These are phyloP conservation scores for Gallinago solitaria DNA, from an alignment of 2,797 vertebrate genomes.

Conservation along the genomic window DNA sequence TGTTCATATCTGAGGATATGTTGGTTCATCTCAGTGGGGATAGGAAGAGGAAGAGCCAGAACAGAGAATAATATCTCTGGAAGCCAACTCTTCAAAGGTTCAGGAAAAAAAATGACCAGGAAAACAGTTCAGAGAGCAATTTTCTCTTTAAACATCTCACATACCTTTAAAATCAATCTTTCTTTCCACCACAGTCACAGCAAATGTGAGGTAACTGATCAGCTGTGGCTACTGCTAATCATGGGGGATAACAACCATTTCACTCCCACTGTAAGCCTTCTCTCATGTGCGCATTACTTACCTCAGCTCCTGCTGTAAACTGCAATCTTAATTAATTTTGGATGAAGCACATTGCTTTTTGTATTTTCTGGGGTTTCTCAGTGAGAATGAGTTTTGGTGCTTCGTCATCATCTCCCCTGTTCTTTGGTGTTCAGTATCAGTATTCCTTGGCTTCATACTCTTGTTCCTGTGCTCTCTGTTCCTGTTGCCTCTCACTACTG, in stretches of 20 bases:
- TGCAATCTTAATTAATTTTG: background rate
- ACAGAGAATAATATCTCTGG: background rate
- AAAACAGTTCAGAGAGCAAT: background rate
- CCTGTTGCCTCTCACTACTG: background rate
- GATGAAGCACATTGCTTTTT: rapidly evolving
- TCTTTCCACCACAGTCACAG: background rate
- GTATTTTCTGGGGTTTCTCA: background rate
- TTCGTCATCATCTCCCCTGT: background rate
- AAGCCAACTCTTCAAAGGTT: background rate
- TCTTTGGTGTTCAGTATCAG: background rate
- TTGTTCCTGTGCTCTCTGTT: background rate
- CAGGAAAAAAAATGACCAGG: background rate
- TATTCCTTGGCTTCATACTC: background rate
- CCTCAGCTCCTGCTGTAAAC: background rate
- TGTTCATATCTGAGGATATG: background rate
- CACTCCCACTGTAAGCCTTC: background rate
- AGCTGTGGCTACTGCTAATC: background rate
- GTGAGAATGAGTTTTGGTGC: background rate
- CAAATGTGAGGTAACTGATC: background rate
- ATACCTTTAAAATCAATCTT: background rate
- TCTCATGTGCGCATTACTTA: background rate
- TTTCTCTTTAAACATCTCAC: background rate
- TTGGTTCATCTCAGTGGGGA: background rate
- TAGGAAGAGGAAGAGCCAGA: background rate
- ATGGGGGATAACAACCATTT: background rate